Conservation (phyloP, 2,888 invertebrate genomes). For the Stomorhina lunata region DNA sequence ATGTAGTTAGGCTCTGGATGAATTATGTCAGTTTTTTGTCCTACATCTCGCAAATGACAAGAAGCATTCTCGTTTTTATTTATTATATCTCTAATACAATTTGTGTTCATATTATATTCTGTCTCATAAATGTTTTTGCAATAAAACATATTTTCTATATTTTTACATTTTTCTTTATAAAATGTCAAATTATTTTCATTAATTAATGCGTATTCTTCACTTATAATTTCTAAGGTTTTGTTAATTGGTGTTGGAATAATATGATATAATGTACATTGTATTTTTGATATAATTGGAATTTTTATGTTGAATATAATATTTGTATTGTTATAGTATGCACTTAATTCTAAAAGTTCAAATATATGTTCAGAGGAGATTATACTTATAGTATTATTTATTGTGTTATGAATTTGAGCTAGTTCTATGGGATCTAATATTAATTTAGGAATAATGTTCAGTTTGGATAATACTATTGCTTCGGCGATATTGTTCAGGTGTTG, state of each 20-base stretch:
- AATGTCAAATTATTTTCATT: constrained; percentile 7
- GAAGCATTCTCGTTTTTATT: background rate
- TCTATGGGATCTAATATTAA: constrained; percentile 49
- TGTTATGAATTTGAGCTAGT: constrained; percentile 47
- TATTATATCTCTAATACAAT: constrained; percentile 25
- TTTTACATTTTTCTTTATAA: constrained; percentile 34
- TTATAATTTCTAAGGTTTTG: too few species aligned
- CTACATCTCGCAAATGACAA: constrained; percentile 9
- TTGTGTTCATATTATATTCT: constrained; percentile 21
- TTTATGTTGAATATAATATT: constrained; percentile 24
- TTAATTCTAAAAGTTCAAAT: constrained; percentile 28
- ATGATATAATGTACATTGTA: constrained; percentile 17
- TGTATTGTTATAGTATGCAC: constrained; percentile 4
- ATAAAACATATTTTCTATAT: constrained; percentile 16
- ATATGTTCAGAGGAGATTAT: constrained; percentile 30
- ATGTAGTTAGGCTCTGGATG: constrained; percentile 16
- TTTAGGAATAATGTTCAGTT: constrained; percentile 62
- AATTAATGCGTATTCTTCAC: constrained; percentile 7
- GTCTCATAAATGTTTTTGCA: constrained; percentile 9
- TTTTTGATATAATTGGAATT: constrained; percentile 14
- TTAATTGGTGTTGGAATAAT: constrained; percentile 17
- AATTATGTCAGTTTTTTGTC: constrained; percentile 23
- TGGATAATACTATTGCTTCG: constrained; percentile 54
- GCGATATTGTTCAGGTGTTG: constrained; percentile 54
- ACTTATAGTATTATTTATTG: constrained; percentile 25